Conservation (phyloP, 2,888 invertebrate species). For the Beris morrisii region DNA sequence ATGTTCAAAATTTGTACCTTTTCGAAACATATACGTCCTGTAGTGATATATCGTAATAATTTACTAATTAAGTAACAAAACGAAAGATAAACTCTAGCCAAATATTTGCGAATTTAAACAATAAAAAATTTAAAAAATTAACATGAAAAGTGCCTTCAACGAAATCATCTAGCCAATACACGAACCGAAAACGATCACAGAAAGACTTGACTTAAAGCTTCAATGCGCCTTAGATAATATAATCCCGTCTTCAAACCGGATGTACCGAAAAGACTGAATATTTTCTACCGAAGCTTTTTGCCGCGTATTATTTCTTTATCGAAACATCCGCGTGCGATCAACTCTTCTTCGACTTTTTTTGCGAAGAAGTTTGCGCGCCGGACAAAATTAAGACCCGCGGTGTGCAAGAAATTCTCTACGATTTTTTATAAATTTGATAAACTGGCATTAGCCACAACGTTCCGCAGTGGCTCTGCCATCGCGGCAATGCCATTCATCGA, state of each 20-base stretch:
- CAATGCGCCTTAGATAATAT: slow-evolving; percentile 2
- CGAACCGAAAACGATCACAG: not conserved
- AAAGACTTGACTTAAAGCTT: not conserved
- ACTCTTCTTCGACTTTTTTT: not conserved
- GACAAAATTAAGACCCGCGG: not conserved
- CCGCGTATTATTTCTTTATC: not conserved
- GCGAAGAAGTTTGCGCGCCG: not conserved
- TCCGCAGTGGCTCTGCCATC: slow-evolving; percentile 57
- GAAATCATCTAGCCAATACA: not conserved
- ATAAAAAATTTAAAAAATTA: slow-evolving; percentile 5
- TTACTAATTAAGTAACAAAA: slow-evolving; percentile 24
- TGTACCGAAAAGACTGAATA: slow-evolving; percentile 25
- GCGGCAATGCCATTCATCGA: slow-evolving; percentile 95
- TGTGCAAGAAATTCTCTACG: slow-evolving; percentile 20
- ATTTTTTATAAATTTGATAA: slow-evolving; percentile 42
- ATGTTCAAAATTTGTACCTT: slow-evolving; percentile 45
- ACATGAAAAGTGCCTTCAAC: slow-evolving; percentile 25
- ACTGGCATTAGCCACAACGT: slow-evolving; percentile 56
- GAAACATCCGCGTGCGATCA: not conserved
- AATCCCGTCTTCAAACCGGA: not conserved
- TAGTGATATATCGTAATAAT: slow-evolving; percentile 41
- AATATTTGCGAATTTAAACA: not conserved
- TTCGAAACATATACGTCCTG: slow-evolving; percentile 45
- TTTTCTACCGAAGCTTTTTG: not conserved
- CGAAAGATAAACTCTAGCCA: slow-evolving; percentile 7